Base-by-base conservation (phyloP, 2,888 invertebrate species). In the Xestia rhomboidea region DNA sequence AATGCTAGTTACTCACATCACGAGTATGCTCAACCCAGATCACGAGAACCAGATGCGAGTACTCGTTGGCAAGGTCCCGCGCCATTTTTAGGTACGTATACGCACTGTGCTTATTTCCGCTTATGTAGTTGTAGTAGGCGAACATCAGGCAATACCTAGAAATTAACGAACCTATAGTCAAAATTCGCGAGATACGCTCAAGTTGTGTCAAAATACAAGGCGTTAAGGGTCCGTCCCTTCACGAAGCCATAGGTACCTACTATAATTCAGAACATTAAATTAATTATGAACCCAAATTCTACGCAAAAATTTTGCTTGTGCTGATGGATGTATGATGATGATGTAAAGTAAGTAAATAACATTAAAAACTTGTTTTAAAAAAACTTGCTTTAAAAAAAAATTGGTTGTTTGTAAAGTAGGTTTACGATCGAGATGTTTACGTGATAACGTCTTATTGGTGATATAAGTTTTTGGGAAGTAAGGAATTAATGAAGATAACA, bases 11-110 rank as follows among this genome's bases (percentile, higher is more conserved):
- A 90, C 93, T 90, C 88, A 97, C 97, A 91, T 95, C 94, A 85
- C 95, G 93, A 18, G 96, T 97, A 87, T 97, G 97, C 75, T 94
- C 92, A 11, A 95, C 94, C 97, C 97, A 97, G 41, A 93, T 89
- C 38, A 93, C 87, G 68, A 97, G 93, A 70, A 96, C 89, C 38
- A 91, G 89, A 85, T 97, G 95, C 1, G 93, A 92, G 74, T 91
- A 91, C 79, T 94, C 90, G 38, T 90, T 90, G 0, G 97, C 95
- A 1, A 91, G 27, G 18, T 93, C 93, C 54, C 92, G 92, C 0
- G 97, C 93, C 84, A 94, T 95, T 62, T 91, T 91, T 72, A 97
- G 81, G 66, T 95, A 86, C 68, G 87, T 95, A 46, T 93, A 92
- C 0, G 96, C 97, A 1, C 87, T 82, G 24, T 87, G 89, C 80